These are phyloP conservation scores for Agrotis ipsilon DNA, from an alignment of 2,888 invertebrate genomes.

Conservation along the genomic window DNA sequence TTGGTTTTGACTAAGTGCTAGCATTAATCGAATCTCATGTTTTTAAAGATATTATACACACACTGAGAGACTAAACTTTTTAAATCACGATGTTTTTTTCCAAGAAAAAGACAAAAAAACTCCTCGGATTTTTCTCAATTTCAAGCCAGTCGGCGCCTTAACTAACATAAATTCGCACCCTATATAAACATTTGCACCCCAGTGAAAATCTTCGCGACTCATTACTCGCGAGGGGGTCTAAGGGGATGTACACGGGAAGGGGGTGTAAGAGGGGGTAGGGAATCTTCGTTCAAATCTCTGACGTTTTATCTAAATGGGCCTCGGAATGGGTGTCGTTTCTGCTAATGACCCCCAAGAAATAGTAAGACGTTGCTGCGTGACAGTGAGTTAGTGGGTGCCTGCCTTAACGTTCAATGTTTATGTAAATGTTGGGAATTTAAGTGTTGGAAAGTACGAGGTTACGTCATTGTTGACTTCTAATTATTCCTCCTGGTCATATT, in stretches of 20 bases:
- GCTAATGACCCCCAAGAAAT: conserved; percentile 90
- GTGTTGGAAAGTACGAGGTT: conserved; percentile 53
- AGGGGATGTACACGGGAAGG: conserved; percentile 54
- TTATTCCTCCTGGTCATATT: background rate
- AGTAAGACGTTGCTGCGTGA: conserved; percentile 82
- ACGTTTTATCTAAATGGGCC: conserved; percentile 91
- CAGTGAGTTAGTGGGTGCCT: conserved; percentile 77
- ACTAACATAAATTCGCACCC: conserved; percentile 87
- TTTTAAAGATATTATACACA: no score
- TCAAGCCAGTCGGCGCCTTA: conserved; percentile 69
- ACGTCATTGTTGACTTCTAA: conserved; percentile 8
- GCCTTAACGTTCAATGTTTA: conserved; percentile 63
- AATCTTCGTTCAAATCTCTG: conserved; percentile 90
- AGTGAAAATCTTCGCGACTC: conserved; percentile 90
- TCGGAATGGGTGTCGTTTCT: conserved; percentile 88
- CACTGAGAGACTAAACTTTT: no score
- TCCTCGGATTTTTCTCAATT: conserved; percentile 48
- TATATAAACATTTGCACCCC: conserved; percentile 90
- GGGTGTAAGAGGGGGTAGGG: conserved; percentile 66
- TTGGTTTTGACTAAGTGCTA: no score
- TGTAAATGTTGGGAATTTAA: conserved; percentile 61
- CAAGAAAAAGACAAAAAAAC: background rate
- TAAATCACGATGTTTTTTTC: no score
- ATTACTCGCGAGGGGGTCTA: conserved; percentile 82
- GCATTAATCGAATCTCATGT: no score